Conservation (phyloP, 2,797 vertebrate species). For the Pseudomugil tenellus region DNA sequence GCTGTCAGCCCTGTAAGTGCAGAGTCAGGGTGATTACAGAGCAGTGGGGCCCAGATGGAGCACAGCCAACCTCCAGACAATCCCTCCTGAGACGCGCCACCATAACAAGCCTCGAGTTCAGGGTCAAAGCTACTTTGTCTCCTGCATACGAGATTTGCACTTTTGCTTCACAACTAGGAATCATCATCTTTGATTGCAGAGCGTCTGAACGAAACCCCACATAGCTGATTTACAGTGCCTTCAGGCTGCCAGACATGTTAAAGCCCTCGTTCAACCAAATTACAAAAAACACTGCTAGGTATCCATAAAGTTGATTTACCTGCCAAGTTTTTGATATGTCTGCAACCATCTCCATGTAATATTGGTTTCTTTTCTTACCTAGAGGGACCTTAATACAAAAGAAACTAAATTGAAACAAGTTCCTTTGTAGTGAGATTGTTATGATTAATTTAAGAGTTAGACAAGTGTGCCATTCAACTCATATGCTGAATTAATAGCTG, state of each 20-base stretch:
- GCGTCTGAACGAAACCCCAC: conserved; percentile 29
- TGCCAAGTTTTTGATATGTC: conserved; percentile 3
- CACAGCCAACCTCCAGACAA: conserved; percentile 65
- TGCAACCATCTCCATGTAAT: not conserved
- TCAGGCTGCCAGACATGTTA: conserved; percentile 37
- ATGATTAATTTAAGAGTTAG: not conserved
- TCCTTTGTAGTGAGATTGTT: not conserved
- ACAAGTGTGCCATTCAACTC: not conserved
- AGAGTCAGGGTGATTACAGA: conserved; percentile 78
- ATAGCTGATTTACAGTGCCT: conserved; percentile 41
- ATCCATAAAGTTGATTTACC: conserved; percentile 34
- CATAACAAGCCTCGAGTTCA: conserved; percentile 61
- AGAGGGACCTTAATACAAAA: not conserved
- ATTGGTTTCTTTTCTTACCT: not conserved
- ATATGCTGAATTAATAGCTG: not conserved
- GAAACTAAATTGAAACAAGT: not conserved
- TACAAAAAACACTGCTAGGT: conserved; percentile 34
- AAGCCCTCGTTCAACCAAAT: conserved; percentile 31
- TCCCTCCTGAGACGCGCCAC: conserved; percentile 63
- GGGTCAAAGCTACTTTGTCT: conserved; percentile 68
- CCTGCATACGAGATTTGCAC: conserved; percentile 51
- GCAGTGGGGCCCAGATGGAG: conserved; percentile 67
- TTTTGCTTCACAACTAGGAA: conserved; percentile 45
- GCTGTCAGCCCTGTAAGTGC: conserved; percentile 78
- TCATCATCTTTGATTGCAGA: conserved; percentile 36